Evolutionary conservation across 2,113 vertebrate species (phyloP).

Genomic region (Aleadryas rufinucha): DNA sequence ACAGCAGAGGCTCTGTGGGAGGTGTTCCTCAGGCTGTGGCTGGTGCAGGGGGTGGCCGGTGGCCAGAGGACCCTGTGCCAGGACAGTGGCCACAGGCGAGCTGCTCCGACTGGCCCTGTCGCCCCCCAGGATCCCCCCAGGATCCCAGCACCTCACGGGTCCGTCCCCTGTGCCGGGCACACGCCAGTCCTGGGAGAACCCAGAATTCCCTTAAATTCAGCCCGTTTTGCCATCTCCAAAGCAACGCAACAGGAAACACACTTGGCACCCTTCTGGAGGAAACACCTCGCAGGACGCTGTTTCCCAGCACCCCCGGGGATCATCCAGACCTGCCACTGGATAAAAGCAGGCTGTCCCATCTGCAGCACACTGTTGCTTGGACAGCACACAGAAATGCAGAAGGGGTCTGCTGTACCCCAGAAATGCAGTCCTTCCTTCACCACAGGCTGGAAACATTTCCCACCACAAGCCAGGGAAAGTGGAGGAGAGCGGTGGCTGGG

Average conservation of each 20-base stretch:
- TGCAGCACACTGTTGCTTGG: fast-evolving
- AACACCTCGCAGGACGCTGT: background rate
- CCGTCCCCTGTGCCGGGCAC: background rate
- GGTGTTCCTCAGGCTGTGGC: background rate
- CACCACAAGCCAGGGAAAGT: background rate
- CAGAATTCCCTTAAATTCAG: background rate
- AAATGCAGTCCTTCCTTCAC: background rate
- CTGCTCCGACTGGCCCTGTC: background rate
- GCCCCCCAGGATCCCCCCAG: too few species aligned
- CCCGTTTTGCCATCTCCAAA: background rate
- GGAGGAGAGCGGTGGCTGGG: background rate
- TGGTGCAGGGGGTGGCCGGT: background rate
- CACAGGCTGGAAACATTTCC: background rate
- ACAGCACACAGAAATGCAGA: fast-evolving
- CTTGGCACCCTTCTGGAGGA: background rate
- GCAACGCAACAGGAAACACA: background rate
- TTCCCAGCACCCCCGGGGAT: background rate
- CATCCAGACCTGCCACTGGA: background rate
- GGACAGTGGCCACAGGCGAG: fast-evolving
- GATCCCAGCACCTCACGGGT: background rate
- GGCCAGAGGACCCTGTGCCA: background rate
- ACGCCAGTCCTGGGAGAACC: fast-evolving
- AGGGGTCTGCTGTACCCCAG: background rate
- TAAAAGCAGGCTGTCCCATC: background rate
- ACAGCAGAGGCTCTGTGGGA: background rate